Percentiles rank a stretch among this genome's conserved stretches.
phyloP scores from a whole-genome alignment of 2,888 invertebrate genomes.

The Ferdinandea cuprea region DNA sequence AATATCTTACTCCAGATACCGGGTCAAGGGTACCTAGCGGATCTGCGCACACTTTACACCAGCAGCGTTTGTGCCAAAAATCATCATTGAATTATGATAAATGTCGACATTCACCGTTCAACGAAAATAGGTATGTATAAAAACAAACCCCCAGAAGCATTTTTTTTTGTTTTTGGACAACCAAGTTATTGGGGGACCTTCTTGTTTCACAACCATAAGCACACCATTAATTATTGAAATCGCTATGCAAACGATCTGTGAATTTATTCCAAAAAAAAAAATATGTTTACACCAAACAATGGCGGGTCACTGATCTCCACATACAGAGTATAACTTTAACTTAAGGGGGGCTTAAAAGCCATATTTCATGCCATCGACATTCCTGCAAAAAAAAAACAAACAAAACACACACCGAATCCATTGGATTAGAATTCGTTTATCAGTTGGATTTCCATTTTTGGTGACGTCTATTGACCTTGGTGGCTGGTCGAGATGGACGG shows the following conservation, averaged over 20 bases:
- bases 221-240: constrained; percentile 36
- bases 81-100: constrained; percentile 1
- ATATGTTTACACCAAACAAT: constrained; percentile 11
- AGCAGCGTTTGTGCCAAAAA: constrained; percentile 1
- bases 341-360: neutral
- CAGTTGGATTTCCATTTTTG: constrained; percentile 19
- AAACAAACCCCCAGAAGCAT: neutral
- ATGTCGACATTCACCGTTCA: constrained; percentile 5
- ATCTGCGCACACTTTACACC: neutral
- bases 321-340: constrained; percentile 7
- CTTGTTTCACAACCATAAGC: constrained; percentile 23
- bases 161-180: too few relatives aligned
- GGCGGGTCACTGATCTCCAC: constrained; percentile 41
- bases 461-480: constrained; percentile 37
- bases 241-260: constrained; percentile 31
- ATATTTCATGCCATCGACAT: neutral
- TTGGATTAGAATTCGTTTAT: too few relatives aligned
- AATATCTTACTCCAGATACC: neutral
- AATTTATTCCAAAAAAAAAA: constrained; percentile 12
- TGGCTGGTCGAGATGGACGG: neutral
- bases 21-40: constrained; percentile 19
- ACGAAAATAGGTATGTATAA: neutral
- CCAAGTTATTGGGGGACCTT: neutral
- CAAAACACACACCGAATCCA: neutral
- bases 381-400: constrained; percentile 13